Percentiles rank a stretch among this genome's conserved stretches.
Conservation (phyloP, 1,140 invertebrate genomes). For the Apis florea region DNA sequence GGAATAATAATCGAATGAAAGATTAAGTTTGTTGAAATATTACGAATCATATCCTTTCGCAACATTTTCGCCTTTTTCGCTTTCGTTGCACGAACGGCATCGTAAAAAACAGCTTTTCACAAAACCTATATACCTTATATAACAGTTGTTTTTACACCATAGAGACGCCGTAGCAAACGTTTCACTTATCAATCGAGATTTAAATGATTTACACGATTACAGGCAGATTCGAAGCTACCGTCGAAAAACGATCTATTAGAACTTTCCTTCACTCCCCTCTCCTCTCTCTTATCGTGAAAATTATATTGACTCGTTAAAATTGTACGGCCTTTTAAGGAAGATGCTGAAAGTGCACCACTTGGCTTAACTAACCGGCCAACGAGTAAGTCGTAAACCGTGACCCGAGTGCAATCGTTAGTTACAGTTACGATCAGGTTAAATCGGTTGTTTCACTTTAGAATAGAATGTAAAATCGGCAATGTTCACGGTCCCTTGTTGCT, state of each 20-base stretch:
- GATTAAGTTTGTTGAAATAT: neutral
- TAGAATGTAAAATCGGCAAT: slow-evolving; percentile 31
- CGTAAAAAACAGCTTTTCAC: neutral
- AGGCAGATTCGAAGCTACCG: neutral
- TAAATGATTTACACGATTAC: too few relatives aligned
- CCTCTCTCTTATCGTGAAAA: neutral
- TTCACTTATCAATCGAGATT: neutral
- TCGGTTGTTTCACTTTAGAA: slow-evolving; percentile 8
- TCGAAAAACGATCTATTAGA: too few relatives aligned
- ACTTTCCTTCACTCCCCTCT: neutral
- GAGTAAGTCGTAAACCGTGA: neutral
- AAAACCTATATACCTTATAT: neutral
- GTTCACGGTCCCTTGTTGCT: neutral
- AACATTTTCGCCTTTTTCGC: neutral
- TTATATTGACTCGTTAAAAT: slow-evolving; percentile 14
- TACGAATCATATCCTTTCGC: neutral
- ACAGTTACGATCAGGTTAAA: slow-evolving; percentile 4
- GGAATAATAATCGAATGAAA: neutral
- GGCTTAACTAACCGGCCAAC: neutral
- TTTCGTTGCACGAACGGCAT: neutral
- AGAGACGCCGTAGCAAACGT: neutral
- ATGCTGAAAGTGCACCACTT: neutral
- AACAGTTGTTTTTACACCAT: neutral
- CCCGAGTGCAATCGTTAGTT: neutral
- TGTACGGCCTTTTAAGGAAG: neutral